phyloP scores from a whole-genome alignment of 1,140 invertebrate species.

The Triops cancriformis region DNA sequence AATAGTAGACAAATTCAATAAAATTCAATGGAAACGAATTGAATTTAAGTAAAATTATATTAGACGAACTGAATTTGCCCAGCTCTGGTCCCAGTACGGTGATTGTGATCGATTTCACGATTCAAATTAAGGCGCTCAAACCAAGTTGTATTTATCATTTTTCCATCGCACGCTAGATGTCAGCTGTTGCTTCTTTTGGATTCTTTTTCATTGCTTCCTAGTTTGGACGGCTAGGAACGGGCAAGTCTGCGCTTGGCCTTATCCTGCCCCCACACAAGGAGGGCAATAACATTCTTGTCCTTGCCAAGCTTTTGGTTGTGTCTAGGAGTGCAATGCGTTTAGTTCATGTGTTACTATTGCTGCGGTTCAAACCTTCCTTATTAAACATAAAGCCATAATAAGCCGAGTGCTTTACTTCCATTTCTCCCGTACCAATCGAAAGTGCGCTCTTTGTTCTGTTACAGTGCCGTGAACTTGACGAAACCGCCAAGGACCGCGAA shows the following conservation, averaged over 20 bases:
- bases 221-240: neutral
- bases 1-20: too few species aligned
- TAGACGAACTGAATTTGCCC: too few species aligned
- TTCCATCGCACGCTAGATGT: neutral
- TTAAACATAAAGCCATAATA: neutral
- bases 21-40: too few species aligned
- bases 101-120: too few species aligned
- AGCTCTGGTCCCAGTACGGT: too few species aligned
- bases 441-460: too few species aligned
- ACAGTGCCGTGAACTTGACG: too few species aligned
- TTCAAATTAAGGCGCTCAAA: too few species aligned
- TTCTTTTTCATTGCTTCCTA: neutral
- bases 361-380: neutral
- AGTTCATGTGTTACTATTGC: neutral
- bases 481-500: too few species aligned
- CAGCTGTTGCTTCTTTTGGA: neutral
- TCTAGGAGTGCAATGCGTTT: neutral
- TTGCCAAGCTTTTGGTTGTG: neutral
- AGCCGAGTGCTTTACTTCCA: too few species aligned
- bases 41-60: too few species aligned
- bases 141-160: neutral
- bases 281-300: neutral
- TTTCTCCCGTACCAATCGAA: too few species aligned
- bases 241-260: neutral
- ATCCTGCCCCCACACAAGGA: neutral